phyloP scores from a whole-genome alignment of 2,888 invertebrate genomes.

The Sphecodes monilicornis region DNA sequence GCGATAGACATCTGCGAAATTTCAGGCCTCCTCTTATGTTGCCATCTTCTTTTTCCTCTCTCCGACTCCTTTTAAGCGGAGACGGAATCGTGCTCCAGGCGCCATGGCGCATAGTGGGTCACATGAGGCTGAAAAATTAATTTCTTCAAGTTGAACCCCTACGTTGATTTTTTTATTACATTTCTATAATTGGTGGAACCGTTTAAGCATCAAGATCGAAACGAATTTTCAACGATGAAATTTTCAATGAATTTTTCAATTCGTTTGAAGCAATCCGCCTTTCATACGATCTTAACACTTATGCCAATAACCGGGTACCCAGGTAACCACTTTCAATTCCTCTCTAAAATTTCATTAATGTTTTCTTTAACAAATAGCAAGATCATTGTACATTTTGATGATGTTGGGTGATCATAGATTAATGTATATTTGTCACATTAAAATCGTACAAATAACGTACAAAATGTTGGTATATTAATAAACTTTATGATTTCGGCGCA shows the following conservation, averaged over 20 bases:
- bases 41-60: conserved; percentile 12
- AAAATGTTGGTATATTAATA: too few species aligned
- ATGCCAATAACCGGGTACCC: too few species aligned
- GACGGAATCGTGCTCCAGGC: conserved; percentile 47
- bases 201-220: not conserved
- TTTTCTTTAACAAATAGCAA: too few species aligned
- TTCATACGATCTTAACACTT: too few species aligned
- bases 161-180: not conserved
- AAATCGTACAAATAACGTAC: too few species aligned
- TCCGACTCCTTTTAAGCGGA: conserved; percentile 36
- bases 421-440: too few species aligned
- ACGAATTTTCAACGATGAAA: not conserved
- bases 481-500: too few species aligned
- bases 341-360: too few species aligned
- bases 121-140: not conserved
- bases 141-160: not conserved
- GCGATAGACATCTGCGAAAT: conserved; percentile 70
- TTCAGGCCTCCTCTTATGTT: conserved; percentile 20
- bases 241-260: not conserved
- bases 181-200: not conserved
- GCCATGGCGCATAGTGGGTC: conserved; percentile 7
- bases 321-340: too few species aligned
- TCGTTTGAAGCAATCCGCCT: too few species aligned
- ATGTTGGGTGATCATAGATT: too few species aligned
- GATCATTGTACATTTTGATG: too few species aligned